Evolutionary conservation across 2,113 vertebrate species (phyloP).

Genomic region (Amphiprion ocellaris): DNA sequence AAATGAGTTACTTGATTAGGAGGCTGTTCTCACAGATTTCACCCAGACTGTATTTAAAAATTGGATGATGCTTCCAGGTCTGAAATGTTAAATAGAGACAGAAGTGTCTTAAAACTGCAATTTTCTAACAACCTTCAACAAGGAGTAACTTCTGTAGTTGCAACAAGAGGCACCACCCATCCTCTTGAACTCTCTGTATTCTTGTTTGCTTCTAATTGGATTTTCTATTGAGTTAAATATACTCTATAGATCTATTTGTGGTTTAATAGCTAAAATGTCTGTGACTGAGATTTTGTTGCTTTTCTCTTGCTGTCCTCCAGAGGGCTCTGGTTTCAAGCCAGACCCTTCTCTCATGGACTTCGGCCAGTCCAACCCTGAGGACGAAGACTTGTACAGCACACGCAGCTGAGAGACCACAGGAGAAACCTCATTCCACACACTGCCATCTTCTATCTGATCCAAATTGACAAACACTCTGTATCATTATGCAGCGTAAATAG

Average conservation of each 20-base stretch:
- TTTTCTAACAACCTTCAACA: too few relatives aligned
- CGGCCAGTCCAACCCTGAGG: slow-evolving; percentile 90
- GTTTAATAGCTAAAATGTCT: not conserved
- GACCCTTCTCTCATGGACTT: slow-evolving; percentile 89
- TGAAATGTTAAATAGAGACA: too few relatives aligned
- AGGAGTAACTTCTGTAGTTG: too few relatives aligned
- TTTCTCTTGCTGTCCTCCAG: slow-evolving; percentile 67
- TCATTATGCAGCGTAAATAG: slow-evolving; percentile 35
- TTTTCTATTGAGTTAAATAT: not conserved
- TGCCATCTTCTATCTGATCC: slow-evolving; percentile 35
- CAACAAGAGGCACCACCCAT: too few relatives aligned
- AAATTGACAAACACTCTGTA: not conserved
- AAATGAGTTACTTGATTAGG: not conserved
- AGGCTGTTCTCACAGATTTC: not conserved
- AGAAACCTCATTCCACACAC: slow-evolving; percentile 40
- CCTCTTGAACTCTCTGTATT: not conserved
- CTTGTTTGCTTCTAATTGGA: not conserved
- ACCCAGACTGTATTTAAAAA: not conserved
- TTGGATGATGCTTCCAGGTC: too few relatives aligned
- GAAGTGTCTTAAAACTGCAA: too few relatives aligned
- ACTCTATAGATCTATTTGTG: not conserved
- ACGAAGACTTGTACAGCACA: slow-evolving; percentile 92
- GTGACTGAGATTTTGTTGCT: slow-evolving; percentile 22
- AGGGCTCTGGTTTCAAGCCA: slow-evolving; percentile 79
- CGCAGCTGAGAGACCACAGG: slow-evolving; percentile 83